Conservation (phyloP, 2,113 vertebrate species). For the Menura novaehollandiae region DNA sequence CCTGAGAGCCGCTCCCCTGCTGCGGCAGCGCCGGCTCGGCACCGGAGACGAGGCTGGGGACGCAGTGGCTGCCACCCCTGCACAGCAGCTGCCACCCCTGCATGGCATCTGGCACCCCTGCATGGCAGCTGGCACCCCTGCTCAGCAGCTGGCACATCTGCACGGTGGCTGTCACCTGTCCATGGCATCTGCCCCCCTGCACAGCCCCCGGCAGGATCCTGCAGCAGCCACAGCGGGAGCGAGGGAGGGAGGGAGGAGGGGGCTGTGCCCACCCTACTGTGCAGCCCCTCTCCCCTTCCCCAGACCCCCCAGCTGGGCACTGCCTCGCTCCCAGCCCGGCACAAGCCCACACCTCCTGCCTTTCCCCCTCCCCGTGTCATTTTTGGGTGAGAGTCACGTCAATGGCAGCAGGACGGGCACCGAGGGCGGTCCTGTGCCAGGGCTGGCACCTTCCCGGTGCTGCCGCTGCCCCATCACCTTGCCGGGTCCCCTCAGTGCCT, state of each 20-base stretch:
- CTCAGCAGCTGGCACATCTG: background rate
- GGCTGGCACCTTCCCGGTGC: background rate
- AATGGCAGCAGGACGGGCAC: background rate
- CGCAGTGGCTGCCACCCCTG: background rate
- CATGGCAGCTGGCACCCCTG: background rate
- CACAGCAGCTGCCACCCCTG: background rate
- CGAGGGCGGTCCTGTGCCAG: fast-evolving
- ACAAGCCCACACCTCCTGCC: background rate
- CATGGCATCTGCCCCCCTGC: background rate
- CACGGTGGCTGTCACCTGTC: background rate
- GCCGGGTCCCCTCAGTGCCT: fast-evolving
- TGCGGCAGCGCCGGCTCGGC: fast-evolving
- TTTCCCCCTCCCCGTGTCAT: fast-evolving
- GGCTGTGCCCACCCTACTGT: fast-evolving
- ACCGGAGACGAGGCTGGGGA: background rate
- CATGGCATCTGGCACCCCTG: background rate
- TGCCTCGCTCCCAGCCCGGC: fast-evolving
- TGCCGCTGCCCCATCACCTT: fast-evolving
- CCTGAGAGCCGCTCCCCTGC: fast-evolving
- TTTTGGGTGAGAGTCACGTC: fast-evolving
- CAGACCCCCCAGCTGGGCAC: fast-evolving
- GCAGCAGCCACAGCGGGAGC: fast-evolving
- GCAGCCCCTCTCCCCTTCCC: background rate
- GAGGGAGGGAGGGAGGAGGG: background rate
- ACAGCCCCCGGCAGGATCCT: background rate